Evolutionary conservation across 2,113 vertebrate genomes (phyloP), one percentile per base, ranked within the genome.

Genomic region (Mellivora capensis): DNA sequence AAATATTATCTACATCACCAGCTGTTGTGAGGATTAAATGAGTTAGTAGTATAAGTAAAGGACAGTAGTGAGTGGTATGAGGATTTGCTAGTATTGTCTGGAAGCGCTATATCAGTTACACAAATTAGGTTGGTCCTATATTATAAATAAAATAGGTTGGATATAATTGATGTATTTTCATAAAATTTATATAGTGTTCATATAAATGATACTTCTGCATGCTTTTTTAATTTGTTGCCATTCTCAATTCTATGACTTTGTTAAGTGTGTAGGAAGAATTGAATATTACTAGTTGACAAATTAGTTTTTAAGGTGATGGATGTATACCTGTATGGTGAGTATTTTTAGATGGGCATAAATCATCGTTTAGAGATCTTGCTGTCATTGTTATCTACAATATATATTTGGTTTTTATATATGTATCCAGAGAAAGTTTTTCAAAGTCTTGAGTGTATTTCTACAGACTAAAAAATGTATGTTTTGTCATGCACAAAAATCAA

Each of bases 351-450:
- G 74, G 39, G 25, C n/a, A 54, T 72, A 54, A 29, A 71, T 34
- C 76, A 15, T 71, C 37, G 82, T 96, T 95, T 44, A 88, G 59
- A 83, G 83, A 87, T 79, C n/a, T 76, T 90, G 49, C n/a, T 87
- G 37, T 69, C 34, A 80, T 25, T 71, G 2, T 84, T 79, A 67
- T 37, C 37, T 79, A 6, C 23, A 52, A 91, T 62, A 23, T 37
- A 9, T 54, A 49, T 85, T 93, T 61, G 6, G 6, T 80, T 90
- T 95, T 84, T 82, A 86, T 59, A 39, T 57, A 23, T 25, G 1
- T 29, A 64, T 57, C 29, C 44, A 54, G 31, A 57, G 44, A 82
- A 95, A 67, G 5, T 44, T 91, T 95, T 96, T 62, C 29, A 12
- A 87, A 90, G n/a, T 61, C 4, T 71, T 42, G 47, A 76, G 6